Conservation (phyloP, 2,888 invertebrate genomes). For the Acleris sparsana region DNA sequence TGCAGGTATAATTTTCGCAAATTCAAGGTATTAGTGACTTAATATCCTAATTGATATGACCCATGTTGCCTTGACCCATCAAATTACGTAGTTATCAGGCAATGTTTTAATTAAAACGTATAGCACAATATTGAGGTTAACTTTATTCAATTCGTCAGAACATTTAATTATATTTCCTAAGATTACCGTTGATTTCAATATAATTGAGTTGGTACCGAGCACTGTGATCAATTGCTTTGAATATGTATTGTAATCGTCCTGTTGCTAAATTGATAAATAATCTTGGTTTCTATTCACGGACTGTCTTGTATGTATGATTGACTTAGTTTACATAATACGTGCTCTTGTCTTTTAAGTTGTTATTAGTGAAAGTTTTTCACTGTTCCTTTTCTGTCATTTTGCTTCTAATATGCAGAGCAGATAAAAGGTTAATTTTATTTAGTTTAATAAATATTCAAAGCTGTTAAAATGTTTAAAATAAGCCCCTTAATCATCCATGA, state of each 20-base stretch:
- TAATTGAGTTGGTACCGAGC: slow-evolving; percentile 24
- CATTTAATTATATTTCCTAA: slow-evolving; percentile 4
- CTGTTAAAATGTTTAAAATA: too few species aligned
- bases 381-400: not conserved
- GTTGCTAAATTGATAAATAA: slow-evolving; percentile 4
- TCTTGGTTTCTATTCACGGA: not conserved
- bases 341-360: too few species aligned
- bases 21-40: too few species aligned
- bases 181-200: slow-evolving; percentile 16
- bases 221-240: slow-evolving; percentile 2
- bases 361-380: slow-evolving; percentile 17
- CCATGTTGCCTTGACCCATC: slow-evolving; percentile 27
- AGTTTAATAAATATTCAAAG: too few species aligned
- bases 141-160: slow-evolving; percentile 14
- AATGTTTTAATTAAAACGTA: slow-evolving; percentile 10
- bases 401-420: too few species aligned
- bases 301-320: not conserved
- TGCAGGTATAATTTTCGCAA: too few species aligned
- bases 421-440: too few species aligned
- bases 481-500: too few species aligned
- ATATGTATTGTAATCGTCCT: slow-evolving; percentile 1
- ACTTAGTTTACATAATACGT: too few species aligned
- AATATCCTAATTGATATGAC: too few species aligned
- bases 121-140: slow-evolving; percentile 23
- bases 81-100: slow-evolving; percentile 13